Percentiles rank a stretch among this genome's conserved stretches.
Conservation (phyloP, 2,888 invertebrate species). For the Cryptus viduatorius region DNA sequence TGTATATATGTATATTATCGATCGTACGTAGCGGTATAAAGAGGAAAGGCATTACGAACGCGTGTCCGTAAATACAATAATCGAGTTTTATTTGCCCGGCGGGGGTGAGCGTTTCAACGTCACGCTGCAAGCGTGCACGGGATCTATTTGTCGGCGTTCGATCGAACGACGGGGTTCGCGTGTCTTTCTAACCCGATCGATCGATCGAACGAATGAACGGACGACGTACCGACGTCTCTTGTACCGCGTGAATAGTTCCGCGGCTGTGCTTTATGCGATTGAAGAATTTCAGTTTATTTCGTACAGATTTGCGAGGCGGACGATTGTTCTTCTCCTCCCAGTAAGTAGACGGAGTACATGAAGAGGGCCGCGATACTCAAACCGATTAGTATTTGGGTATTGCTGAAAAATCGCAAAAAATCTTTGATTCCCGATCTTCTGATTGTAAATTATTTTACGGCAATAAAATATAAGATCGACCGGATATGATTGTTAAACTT, state of each 20-base stretch:
- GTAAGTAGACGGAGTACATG: slow-evolving; percentile 71
- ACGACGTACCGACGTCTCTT: slow-evolving; percentile 4
- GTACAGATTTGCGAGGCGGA: slow-evolving; percentile 69
- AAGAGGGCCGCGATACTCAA: slow-evolving; percentile 69
- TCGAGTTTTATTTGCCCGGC: slow-evolving; percentile 49
- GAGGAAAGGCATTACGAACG: slow-evolving; percentile 14
- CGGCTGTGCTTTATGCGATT: slow-evolving; percentile 4
- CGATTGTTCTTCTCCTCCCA: slow-evolving; percentile 72
- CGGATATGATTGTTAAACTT: too few relatives aligned
- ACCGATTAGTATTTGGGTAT: slow-evolving; percentile 71
- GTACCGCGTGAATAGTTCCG: background rate
- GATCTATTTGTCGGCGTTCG: slow-evolving; percentile 62
- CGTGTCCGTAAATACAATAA: slow-evolving; percentile 61
- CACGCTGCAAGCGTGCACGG: slow-evolving; percentile 44
- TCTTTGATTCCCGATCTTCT: too few relatives aligned
- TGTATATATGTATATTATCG: background rate
- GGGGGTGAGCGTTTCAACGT: slow-evolving; percentile 28
- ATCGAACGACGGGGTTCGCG: slow-evolving; percentile 57
- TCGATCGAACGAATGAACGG: slow-evolving; percentile 47
- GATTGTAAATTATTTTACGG: too few relatives aligned
- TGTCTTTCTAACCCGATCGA: slow-evolving; percentile 43
- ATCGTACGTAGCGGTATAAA: slow-evolving; percentile 44
- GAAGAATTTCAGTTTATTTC: slow-evolving; percentile 60
- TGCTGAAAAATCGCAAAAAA: slow-evolving; percentile 68
- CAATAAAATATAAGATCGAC: too few relatives aligned